phyloP scores from a whole-genome alignment of 2,888 invertebrate species.

The Mermis nigrescens region DNA sequence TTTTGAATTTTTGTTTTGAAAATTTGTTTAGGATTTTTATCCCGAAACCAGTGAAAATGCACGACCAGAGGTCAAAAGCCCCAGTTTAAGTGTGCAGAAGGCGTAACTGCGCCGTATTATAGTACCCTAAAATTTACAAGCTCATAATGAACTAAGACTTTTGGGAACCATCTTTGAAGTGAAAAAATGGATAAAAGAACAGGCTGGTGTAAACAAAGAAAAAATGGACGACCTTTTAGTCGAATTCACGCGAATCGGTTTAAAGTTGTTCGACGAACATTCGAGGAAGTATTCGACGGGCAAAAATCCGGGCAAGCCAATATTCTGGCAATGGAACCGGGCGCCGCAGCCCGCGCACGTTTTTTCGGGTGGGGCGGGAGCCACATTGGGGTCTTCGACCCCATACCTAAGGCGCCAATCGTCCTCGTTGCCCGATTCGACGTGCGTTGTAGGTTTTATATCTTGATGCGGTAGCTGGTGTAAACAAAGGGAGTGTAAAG shows the following conservation, averaged over 20 bases:
- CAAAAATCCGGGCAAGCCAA: constrained; percentile 36
- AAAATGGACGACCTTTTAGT: too few relatives aligned
- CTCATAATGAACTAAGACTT: too few relatives aligned
- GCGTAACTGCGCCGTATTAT: too few relatives aligned
- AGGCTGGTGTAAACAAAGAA: too few relatives aligned
- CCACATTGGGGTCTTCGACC: constrained; percentile 26
- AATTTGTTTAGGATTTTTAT: too few relatives aligned
- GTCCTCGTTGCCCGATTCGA: constrained; percentile 8
- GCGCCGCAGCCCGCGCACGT: constrained; percentile 39
- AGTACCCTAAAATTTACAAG: too few relatives aligned
- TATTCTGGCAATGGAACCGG: constrained; percentile 36
- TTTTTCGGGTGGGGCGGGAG: constrained; percentile 21
- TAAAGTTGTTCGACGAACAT: constrained; percentile 14
- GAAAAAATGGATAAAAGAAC: too few relatives aligned
- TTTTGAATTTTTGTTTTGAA: background rate
- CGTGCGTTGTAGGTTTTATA: background rate
- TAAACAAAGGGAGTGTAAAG: background rate
- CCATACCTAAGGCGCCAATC: constrained; percentile 20
- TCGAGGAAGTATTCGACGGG: constrained; percentile 29
- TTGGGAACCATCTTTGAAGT: too few relatives aligned
- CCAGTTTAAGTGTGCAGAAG: too few relatives aligned
- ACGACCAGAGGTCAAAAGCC: too few relatives aligned
- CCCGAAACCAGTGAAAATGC: too few relatives aligned
- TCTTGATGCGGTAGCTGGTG: background rate
- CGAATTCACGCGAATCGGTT: too few relatives aligned